Evolutionary conservation across 2,888 invertebrate species (phyloP), one percentile per base, ranked within the genome.

Genomic region (Elysia crispata): DNA sequence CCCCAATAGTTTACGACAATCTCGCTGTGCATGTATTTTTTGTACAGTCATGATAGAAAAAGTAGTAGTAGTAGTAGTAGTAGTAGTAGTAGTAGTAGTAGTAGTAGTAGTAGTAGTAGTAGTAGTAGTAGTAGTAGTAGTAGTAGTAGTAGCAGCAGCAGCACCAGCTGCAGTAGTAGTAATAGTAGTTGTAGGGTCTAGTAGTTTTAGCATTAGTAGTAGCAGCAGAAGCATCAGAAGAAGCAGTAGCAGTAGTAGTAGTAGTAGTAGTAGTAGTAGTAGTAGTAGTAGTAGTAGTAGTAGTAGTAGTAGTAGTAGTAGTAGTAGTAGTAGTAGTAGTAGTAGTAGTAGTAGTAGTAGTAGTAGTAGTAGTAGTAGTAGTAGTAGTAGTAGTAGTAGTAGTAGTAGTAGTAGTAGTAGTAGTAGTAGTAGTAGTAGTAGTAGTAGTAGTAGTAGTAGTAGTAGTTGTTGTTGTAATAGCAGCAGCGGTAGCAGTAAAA

Each of bases 101-200:
- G 54, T 41, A 79, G 49, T 70, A 60, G 70, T 70, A 70, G 70
- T 70, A 31, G 33, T 70, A 70, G 30, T 70, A 70, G 70, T 70
- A 70, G 33, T 70, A 70, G 70, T 31, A 31, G 30, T 31, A 31
- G 70, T 70, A 70, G 70, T 70, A 70, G 70, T 31, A 70, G 70
- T 70, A 31, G 70, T 70, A 70, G 70, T 70, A 70, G 70, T 70
- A 70, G 70, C 31, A 70, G 70, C 31, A 70, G 70, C 31, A 70
- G 70, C 31, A 31, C 31, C 31, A 70, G 70, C 31, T 31, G 33
- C 8, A 70, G 31, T n/a, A n/a, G n/a, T n/a, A n/a, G n/a, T 67
- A 67, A 31, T 67, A 25, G 67, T 67, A 67, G 67, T 67, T 28
- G 67, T 67, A 67, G 67, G 96, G 97, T 84, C 97, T 67, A 67